Evolutionary conservation across 2,888 invertebrate genomes (phyloP), one percentile per base, ranked within the genome.

Genomic region (Chirona hameri): DNA sequence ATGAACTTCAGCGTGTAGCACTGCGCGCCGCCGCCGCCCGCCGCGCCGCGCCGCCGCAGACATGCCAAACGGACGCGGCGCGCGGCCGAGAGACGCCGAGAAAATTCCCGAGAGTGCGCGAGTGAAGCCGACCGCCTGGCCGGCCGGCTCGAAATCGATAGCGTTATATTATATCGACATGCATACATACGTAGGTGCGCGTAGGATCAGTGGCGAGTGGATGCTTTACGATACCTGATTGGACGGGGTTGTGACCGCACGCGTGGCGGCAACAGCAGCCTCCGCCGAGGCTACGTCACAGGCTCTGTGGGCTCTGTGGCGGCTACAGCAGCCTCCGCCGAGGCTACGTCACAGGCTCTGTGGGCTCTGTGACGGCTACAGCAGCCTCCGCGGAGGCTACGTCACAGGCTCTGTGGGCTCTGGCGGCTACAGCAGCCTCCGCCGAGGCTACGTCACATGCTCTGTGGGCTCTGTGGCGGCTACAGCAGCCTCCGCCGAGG

Each of bases 1-100:
- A 29, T 29, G 15, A 80, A 80, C 80, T 80, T 80, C 52, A 80
- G n/a, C 52, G 80, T 80, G 52, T 80, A 80, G 55, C 80, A 39
- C 21, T 31, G 72, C 14, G 14, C 69, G 69, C 29, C 39, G 72
- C 69, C 69, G 69, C 69, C 14, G 9, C 27, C 69, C 69, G 60
- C 60, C 24, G 4, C 69, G 60, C 60, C 24, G 4, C n/a, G 24
- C 24, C 60, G n/a, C 60, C 60, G 29, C 12, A 10, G 69, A 31
- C 24, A 21, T 39, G 76, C 24, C 76, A 76, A 76, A 76, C 18
- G 5, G 46, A 39, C 27, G 24, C 24, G 21, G 39, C 27, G 76
- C n/a, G 18, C 21, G 21, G 15, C 0, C 18, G 4, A 1, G 21
- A 12, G 12, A 15, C 24, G 1, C 9, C 10, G 72, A 1, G 29